Percentiles rank a stretch among this genome's conserved stretches.
phyloP scores from a whole-genome alignment of 2,113 vertebrate genomes.

The Melanostigma gelatinosum region DNA sequence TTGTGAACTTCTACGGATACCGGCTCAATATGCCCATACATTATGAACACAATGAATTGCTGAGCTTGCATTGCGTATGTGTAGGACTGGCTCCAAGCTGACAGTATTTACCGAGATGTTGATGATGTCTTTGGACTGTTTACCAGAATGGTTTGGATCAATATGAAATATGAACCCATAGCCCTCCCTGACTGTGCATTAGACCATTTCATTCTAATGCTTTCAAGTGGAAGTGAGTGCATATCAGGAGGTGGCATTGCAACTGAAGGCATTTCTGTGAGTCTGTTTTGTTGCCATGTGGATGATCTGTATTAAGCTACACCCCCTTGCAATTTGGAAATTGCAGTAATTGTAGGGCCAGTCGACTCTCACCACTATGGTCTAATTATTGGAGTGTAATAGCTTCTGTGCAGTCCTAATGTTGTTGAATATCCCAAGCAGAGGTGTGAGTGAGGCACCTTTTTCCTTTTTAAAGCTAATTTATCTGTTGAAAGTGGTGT shows the following conservation, averaged over 20 bases:
- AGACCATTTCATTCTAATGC: slow-evolving; percentile 35
- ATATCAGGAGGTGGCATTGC: neutral
- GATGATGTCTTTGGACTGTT: slow-evolving; percentile 8
- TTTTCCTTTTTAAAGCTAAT: no score
- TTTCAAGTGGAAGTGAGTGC: slow-evolving; percentile 23
- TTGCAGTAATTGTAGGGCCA: neutral
- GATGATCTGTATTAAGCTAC: neutral
- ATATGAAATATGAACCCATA: slow-evolving; percentile 61
- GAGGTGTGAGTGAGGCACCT: neutral
- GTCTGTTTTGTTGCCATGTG: neutral
- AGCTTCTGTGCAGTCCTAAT: neutral
- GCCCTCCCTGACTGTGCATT: slow-evolving; percentile 49
- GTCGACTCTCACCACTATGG: neutral
- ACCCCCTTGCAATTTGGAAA: neutral
- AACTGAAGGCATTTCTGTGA: neutral
- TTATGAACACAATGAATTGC: neutral
- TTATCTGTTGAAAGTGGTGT: neutral
- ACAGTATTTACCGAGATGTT: neutral
- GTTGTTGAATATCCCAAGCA: neutral
- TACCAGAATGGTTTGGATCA: slow-evolving; percentile 45
- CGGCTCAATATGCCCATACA: neutral
- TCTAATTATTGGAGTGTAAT: neutral
- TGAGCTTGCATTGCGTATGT: neutral
- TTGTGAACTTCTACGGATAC: neutral
- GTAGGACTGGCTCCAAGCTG: neutral